Conservation (phyloP, 1,140 invertebrate species). For the Parapsyche elsis region DNA sequence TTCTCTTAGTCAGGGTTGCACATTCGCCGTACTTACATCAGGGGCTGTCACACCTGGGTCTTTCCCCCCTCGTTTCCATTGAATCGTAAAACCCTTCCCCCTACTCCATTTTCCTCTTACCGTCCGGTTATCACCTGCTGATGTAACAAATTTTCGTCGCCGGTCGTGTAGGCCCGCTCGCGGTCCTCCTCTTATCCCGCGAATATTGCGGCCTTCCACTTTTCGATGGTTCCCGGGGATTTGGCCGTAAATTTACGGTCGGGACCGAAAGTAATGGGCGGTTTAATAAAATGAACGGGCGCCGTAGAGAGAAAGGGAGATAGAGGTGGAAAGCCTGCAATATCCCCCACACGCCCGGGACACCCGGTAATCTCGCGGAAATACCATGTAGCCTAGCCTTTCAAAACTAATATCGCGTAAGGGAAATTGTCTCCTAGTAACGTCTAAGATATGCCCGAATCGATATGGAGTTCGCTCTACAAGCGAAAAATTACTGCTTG, state of each 20-base stretch:
- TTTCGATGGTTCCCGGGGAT: slow-evolving; percentile 42
- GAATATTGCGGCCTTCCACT: slow-evolving; percentile 45
- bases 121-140: slow-evolving; percentile 52
- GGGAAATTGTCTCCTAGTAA: not conserved
- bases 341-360: not conserved
- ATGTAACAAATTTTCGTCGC: slow-evolving; percentile 53
- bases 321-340: no score
- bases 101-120: not conserved
- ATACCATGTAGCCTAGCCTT: not conserved
- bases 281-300: slow-evolving; percentile 47
- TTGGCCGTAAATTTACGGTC: slow-evolving; percentile 40
- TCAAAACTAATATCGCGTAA: not conserved
- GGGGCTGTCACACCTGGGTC: slow-evolving; percentile 7
- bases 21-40: slow-evolving; percentile 1
- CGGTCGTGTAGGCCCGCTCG: not conserved
- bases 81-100: not conserved
- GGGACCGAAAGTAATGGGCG: slow-evolving; percentile 46
- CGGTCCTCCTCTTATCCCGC: slow-evolving; percentile 18
- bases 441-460: no score
- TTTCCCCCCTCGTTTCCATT: not conserved
- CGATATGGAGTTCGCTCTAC: no score
- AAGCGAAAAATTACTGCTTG: no score
- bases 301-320: not conserved
- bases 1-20: slow-evolving; percentile 10
- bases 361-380: slow-evolving; percentile 1